Conservation (phyloP, 2,797 vertebrate genomes). For the Gallinago solitaria region DNA sequence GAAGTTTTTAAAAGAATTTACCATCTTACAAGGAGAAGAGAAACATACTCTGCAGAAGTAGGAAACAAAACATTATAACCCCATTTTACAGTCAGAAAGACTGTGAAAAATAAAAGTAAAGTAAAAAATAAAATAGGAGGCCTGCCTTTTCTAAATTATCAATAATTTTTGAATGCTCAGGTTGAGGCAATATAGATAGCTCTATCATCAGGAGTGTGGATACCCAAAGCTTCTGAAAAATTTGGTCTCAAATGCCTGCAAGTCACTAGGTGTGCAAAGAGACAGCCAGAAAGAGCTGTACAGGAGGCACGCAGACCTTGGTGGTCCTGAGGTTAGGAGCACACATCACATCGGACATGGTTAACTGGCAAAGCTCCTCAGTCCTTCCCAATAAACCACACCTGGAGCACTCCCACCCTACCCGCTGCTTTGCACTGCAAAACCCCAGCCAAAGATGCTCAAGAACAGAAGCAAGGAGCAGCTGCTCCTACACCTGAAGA, state of each 20-base stretch:
- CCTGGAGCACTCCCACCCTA: neutral
- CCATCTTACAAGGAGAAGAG: neutral
- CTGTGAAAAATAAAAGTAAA: neutral
- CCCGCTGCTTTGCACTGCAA: neutral
- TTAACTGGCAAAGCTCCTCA: neutral
- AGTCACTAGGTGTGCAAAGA: neutral
- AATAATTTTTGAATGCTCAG: neutral
- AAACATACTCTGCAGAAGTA: neutral
- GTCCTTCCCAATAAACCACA: neutral
- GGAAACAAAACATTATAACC: neutral
- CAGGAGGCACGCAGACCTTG: accelerated
- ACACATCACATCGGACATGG: neutral
- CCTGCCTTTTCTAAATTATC: neutral
- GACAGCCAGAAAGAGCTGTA: neutral
- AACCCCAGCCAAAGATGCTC: neutral
- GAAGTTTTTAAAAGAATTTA: neutral
- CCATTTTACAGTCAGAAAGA: neutral
- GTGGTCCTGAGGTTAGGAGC: neutral
- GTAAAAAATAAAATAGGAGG: neutral
- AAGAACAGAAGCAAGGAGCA: neutral
- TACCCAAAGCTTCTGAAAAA: neutral
- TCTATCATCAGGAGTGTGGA: neutral
- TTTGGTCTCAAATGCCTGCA: neutral
- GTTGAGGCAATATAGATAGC: neutral
- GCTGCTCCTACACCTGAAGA: neutral